phyloP scores from a whole-genome alignment of 2,797 vertebrate genomes.

The Phylloscopus collybita region DNA sequence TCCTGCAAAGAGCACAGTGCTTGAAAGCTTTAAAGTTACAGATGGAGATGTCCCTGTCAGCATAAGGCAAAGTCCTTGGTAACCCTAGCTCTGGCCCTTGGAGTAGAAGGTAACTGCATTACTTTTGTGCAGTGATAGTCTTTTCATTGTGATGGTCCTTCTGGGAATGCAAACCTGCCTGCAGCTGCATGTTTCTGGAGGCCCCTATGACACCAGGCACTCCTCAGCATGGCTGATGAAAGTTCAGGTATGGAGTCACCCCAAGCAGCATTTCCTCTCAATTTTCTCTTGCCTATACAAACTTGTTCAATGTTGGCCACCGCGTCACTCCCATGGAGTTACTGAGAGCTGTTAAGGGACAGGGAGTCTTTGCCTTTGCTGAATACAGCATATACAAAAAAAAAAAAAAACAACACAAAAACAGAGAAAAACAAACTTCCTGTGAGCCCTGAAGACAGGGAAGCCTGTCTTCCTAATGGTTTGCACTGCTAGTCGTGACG shows the following conservation, averaged over 20 bases:
- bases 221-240: neutral
- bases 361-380: neutral
- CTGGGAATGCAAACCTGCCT: neutral
- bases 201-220: neutral
- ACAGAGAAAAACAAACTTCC: neutral
- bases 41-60: neutral
- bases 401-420: neutral
- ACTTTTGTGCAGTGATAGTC: neutral
- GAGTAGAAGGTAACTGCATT: neutral
- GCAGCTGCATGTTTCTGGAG: neutral
- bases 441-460: neutral
- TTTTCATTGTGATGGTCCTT: neutral
- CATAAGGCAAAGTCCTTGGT: neutral
- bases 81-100: neutral
- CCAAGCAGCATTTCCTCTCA: neutral
- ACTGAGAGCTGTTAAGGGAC: neutral
- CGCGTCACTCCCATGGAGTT: fast-evolving
- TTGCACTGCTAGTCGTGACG: fast-evolving
- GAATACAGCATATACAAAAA: neutral
- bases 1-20: neutral
- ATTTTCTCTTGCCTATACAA: neutral
- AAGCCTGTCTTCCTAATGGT: neutral
- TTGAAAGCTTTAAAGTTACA: neutral
- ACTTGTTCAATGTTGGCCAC: neutral
- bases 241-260: neutral